These are phyloP conservation scores for Nysson spinosus DNA, from an alignment of 2,888 invertebrate species.

Conservation along the genomic window DNA sequence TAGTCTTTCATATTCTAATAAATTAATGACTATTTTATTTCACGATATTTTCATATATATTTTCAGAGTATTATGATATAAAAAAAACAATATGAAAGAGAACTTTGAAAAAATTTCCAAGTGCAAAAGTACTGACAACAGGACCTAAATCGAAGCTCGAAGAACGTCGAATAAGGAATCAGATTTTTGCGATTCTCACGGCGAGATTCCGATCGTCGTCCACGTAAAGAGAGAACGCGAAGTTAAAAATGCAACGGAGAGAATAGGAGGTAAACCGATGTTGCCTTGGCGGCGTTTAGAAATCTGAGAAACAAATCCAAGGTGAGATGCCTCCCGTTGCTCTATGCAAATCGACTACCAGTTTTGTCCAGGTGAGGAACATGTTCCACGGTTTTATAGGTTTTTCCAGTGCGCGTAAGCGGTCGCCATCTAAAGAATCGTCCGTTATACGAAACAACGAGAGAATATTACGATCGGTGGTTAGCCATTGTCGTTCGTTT, in stretches of 20 bases:
- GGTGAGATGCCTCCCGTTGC: constrained; percentile 24
- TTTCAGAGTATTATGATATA: too few species aligned
- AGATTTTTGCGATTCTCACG: constrained; percentile 34
- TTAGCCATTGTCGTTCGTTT: constrained; percentile 62
- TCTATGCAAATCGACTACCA: constrained; percentile 20
- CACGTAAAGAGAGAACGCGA: constrained; percentile 15
- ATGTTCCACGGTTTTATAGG: constrained; percentile 6
- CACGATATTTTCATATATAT: too few species aligned
- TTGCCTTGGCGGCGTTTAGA: constrained; percentile 37
- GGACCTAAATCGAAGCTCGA: not conserved
- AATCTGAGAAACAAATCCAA: constrained; percentile 41
- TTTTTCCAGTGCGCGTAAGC: not conserved
- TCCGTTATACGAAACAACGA: constrained; percentile 4
- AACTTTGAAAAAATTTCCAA: too few species aligned
- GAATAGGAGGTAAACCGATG: constrained; percentile 17
- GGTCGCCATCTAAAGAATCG: not conserved
- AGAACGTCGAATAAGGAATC: not conserved
- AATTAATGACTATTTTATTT: too few species aligned
- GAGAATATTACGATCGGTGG: constrained; percentile 18
- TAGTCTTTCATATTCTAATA: too few species aligned
- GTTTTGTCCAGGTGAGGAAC: constrained; percentile 5
- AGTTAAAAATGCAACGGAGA: too few species aligned
- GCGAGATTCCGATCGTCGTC: constrained; percentile 27
- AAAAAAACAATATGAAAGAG: too few species aligned
- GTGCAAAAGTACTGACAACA: too few species aligned